These are phyloP conservation scores for Rhabdomys pumilio DNA, from an alignment of 2,797 vertebrate genomes.

Conservation along the genomic window DNA sequence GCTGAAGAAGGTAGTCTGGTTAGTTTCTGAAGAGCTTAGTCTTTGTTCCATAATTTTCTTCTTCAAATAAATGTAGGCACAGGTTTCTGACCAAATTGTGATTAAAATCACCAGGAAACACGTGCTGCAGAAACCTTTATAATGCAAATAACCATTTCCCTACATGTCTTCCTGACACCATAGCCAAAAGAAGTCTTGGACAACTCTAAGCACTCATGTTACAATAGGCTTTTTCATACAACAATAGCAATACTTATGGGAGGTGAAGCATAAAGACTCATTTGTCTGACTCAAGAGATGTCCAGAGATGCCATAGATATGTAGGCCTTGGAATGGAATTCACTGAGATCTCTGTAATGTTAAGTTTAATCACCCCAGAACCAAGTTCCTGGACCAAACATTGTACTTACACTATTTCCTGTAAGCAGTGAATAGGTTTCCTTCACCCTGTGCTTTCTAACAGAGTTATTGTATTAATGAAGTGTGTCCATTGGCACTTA, in stretches of 20 bases:
- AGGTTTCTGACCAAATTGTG: not conserved
- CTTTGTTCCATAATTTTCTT: not conserved
- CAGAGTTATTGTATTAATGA: not conserved
- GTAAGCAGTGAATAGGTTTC: not conserved
- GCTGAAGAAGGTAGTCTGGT: not conserved
- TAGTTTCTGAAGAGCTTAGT: not conserved
- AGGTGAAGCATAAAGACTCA: not conserved
- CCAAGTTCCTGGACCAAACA: too few species aligned
- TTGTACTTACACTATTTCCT: not conserved
- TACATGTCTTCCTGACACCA: not conserved
- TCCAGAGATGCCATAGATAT: not conserved
- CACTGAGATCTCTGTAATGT: not conserved
- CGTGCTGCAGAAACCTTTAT: too few species aligned
- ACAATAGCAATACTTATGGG: not conserved
- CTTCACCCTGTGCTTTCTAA: too few species aligned
- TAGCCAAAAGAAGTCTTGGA: not conserved
- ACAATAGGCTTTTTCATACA: too few species aligned
- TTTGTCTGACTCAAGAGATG: too few species aligned
- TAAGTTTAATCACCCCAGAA: not conserved
- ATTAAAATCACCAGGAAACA: not conserved
- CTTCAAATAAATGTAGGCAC: not conserved
- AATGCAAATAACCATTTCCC: accelerated
- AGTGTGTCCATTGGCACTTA: not conserved
- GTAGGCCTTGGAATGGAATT: not conserved
- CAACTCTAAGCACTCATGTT: too few species aligned